Conservation (phyloP, 2,113 vertebrate genomes). For the Prolemur simus region DNA sequence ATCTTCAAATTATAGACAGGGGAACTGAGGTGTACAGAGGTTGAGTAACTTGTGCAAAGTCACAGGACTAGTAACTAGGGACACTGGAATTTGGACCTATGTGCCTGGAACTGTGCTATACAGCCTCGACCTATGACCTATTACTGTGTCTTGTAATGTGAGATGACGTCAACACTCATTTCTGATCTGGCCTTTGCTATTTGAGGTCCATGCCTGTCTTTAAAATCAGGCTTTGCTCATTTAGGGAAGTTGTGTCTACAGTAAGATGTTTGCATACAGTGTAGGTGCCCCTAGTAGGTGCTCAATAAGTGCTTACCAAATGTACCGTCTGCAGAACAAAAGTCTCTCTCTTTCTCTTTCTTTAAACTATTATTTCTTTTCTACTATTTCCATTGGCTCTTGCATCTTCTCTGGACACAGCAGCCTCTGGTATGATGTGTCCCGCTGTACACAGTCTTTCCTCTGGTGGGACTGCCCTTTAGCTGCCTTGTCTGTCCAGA, state of each 20-base stretch:
- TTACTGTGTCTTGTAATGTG: too few species aligned
- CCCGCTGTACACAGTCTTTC: accelerated
- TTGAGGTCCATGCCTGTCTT: background rate
- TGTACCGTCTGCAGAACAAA: background rate
- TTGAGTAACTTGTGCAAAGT: background rate
- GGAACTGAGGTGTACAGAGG: background rate
- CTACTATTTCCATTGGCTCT: background rate
- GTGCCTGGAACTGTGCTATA: background rate
- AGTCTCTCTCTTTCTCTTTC: background rate
- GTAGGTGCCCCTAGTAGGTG: background rate
- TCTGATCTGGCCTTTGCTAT: background rate
- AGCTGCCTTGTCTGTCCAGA: background rate
- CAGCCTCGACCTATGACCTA: background rate
- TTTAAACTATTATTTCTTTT: background rate
- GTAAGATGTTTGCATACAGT: background rate
- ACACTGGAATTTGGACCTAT: background rate
- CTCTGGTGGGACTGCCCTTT: background rate
- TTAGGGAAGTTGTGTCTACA: background rate
- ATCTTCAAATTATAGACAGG: background rate
- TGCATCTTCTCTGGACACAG: accelerated
- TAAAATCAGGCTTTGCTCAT: background rate
- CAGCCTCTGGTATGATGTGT: background rate
- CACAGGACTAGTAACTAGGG: background rate
- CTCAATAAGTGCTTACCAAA: background rate
- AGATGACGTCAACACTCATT: background rate